Base-by-base conservation (phyloP, 2,888 invertebrate genomes). In the Heliothis peltigera region DNA sequence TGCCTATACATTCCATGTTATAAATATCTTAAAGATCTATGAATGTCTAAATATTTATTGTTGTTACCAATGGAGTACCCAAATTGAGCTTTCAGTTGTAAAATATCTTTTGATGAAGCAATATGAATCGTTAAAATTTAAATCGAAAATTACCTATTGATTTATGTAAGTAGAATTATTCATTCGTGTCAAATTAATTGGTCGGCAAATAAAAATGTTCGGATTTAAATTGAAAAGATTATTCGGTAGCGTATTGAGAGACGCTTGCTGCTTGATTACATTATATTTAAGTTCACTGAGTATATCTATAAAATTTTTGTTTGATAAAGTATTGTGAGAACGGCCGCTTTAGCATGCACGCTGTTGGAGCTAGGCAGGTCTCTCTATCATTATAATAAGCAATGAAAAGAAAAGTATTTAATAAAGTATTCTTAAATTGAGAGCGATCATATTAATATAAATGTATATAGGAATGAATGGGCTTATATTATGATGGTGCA, bases 401-500 rank as follows among this genome's bases (percentile, higher is more conserved):
- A 60, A 70, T 69, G 66, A 61, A 70, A 70, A 62, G 56, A 67
- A 60, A 63, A 65, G 75, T 79, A 79, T 79, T 68, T 74, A 80
- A 74, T 71, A 66, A 78, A 64, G 54, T 77, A 75, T 69, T 72
- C 54, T 67, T 77, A 79, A 73, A 81, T 80, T 71, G 73, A 81
- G 81, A 79, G 82, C 79, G 81, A 84, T 86, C 81, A 82, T 82
- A 82, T 85, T 88, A 85, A 84, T 83, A 86, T 86, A 77, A 78
- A 79, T 90, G 90, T 90, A 89, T 85, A 91, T 92, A 92, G 83
- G 85, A 78, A 84, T 89, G 87, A 89, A 88, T 89, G 91, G 90
- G 91, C 91, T 92, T 91, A 86, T 82, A 83, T 78, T 77, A 81
- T 83, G 85, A 84, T 79, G 89, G 88, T 91, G 88, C 89, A 90